Conservation (phyloP, 2,797 vertebrate species). For the Argyrosomus regius region DNA sequence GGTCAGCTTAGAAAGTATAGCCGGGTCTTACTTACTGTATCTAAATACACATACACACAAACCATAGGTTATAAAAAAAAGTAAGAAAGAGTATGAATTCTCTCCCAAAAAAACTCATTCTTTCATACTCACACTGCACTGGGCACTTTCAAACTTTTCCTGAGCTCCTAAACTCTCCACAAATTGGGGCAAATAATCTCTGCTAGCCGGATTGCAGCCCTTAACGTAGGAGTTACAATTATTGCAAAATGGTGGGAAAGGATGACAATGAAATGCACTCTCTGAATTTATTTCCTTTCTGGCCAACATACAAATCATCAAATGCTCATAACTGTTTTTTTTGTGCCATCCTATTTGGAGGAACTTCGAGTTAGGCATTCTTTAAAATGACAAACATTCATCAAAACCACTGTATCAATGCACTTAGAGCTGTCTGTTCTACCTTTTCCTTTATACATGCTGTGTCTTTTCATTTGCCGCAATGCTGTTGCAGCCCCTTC, state of each 20-base stretch:
- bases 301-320: constrained; percentile 63
- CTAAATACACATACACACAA: constrained; percentile 78
- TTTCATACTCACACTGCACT: constrained; percentile 75
- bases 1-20: constrained; percentile 79
- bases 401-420: constrained; percentile 59
- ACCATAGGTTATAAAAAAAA: constrained; percentile 76
- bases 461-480: constrained; percentile 79
- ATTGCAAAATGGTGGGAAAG: constrained; percentile 79
- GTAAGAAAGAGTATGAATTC: constrained; percentile 63
- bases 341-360: constrained; percentile 33
- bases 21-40: constrained; percentile 69
- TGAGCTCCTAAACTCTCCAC: constrained; percentile 83
- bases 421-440: constrained; percentile 64
- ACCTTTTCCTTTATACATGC: constrained; percentile 71
- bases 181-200: constrained; percentile 82
- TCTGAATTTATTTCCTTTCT: constrained; percentile 60
- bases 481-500: constrained; percentile 77
- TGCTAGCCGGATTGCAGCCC: constrained; percentile 82
- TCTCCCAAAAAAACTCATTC: constrained; percentile 52
- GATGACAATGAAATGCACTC: constrained; percentile 78
- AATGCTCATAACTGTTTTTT: constrained; percentile 33
- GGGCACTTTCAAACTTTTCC: constrained; percentile 84
- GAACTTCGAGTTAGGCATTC: constrained; percentile 44
- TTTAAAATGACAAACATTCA: constrained; percentile 63
- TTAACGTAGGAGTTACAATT: constrained; percentile 80